Evolutionary conservation across 2,888 invertebrate genomes (phyloP).

Genomic region (Xylota sylvarum): DNA sequence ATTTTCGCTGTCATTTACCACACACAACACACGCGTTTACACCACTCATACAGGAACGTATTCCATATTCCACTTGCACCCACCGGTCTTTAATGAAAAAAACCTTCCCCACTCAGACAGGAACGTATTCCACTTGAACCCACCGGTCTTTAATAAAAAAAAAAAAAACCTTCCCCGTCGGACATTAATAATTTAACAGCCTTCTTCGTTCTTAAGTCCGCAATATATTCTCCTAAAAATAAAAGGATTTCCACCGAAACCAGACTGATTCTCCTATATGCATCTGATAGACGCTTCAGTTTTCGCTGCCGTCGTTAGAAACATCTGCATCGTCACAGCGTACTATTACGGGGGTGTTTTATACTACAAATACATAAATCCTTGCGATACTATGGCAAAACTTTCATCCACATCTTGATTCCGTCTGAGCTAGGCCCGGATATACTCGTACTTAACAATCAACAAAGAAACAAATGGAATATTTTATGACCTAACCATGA

Average conservation of each 20-base stretch:
- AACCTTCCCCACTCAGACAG: too few species aligned
- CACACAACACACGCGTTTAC: too few species aligned
- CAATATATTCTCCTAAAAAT: conserved; percentile 10
- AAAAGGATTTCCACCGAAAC: conserved; percentile 27
- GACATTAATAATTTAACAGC: conserved; percentile 24
- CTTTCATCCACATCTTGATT: conserved; percentile 50
- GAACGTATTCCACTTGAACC: not conserved
- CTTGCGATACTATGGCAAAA: conserved; percentile 28
- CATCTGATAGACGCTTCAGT: conserved; percentile 9
- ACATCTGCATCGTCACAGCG: conserved; percentile 56
- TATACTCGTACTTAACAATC: conserved; percentile 51
- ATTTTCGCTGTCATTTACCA: too few species aligned
- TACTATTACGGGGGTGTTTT: conserved; percentile 9
- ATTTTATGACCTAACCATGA: conserved; percentile 58
- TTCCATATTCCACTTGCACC: too few species aligned
- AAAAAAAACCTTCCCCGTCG: not conserved
- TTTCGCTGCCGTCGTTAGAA: conserved; percentile 48
- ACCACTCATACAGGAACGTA: too few species aligned
- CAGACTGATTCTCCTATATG: not conserved
- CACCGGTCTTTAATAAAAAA: not conserved
- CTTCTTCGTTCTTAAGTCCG: not conserved
- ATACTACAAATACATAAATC: conserved; percentile 64
- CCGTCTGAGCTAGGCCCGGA: conserved; percentile 31
- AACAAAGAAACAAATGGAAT: conserved; percentile 64
- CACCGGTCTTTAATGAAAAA: too few species aligned